Conservation (phyloP, 2,888 invertebrate genomes). For the Erpobdella octoculata region DNA sequence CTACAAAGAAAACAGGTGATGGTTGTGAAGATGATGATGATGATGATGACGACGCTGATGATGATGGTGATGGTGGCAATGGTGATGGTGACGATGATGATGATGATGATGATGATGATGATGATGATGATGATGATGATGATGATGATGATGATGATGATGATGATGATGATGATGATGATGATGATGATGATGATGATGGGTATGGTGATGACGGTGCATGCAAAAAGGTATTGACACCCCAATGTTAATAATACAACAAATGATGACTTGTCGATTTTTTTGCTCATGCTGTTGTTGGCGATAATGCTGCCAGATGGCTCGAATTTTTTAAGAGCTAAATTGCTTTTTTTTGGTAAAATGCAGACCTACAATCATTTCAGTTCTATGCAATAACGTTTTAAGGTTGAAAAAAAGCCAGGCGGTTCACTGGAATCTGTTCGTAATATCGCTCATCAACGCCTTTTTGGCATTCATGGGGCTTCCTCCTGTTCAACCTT, state of each 20-base stretch:
- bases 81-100: background rate
- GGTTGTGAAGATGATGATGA: background rate
- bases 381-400: too few species aligned
- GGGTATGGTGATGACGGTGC: too few species aligned
- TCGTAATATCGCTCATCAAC: slow-evolving; percentile 58
- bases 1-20: slow-evolving; percentile 58
- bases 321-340: too few species aligned
- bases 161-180: too few species aligned
- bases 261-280: too few species aligned
- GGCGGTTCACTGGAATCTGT: slow-evolving; percentile 59
- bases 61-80: background rate
- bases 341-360: too few species aligned
- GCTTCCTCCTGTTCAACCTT: slow-evolving; percentile 60
- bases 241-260: too few species aligned
- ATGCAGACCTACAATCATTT: too few species aligned
- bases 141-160: slow-evolving; percentile 1
- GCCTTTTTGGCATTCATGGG: slow-evolving; percentile 57
- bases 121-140: background rate
- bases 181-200: too few species aligned
- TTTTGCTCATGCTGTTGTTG: too few species aligned
- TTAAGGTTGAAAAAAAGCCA: slow-evolving; percentile 58
- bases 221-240: too few species aligned
- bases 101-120: background rate
- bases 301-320: too few species aligned
- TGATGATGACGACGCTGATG: background rate